Percentiles rank a stretch among this genome's conserved stretches.
Conservation (phyloP, 23 tunicate genomes). For the Diplosoma virens region DNA sequence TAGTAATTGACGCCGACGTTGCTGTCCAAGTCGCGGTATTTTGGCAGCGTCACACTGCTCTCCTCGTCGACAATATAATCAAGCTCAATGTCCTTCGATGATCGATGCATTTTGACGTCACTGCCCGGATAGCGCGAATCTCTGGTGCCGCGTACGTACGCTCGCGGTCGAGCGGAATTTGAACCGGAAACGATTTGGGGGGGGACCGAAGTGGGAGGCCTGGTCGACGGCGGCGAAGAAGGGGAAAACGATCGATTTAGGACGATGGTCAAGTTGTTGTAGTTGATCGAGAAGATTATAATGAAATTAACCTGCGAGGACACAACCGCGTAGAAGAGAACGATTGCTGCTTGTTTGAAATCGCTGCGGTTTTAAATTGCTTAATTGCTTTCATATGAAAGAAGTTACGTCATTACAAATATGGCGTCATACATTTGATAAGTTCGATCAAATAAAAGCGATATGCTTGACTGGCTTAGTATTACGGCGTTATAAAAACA, state of each 20-base stretch:
- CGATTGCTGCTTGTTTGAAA: too few species aligned
- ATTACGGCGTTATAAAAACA: too few species aligned
- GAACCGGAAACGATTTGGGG: slow-evolving; percentile 21
- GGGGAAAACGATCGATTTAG: neutral
- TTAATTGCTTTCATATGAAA: too few species aligned
- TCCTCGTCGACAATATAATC: slow-evolving; percentile 57
- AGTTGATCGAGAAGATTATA: slow-evolving; percentile 49
- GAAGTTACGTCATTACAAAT: too few species aligned
- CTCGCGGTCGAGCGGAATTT: slow-evolving; percentile 19
- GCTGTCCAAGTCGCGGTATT: slow-evolving; percentile 55
- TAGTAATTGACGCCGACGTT: slow-evolving; percentile 88
- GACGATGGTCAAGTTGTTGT: slow-evolving; percentile 49
- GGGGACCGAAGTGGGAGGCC: slow-evolving; percentile 23
- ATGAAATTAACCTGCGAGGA: slow-evolving; percentile 70
- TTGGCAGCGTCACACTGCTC: slow-evolving; percentile 3
- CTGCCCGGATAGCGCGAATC: slow-evolving; percentile 1
- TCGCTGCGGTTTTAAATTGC: too few species aligned
- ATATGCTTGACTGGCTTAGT: too few species aligned
- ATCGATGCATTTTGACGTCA: slow-evolving; percentile 34
- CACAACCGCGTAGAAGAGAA: too few species aligned
- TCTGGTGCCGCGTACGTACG: slow-evolving; percentile 45
- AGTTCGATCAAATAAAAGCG: too few species aligned
- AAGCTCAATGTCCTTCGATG: slow-evolving; percentile 75
- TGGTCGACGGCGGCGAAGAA: slow-evolving; percentile 5
- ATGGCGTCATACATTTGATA: too few species aligned